Conservation (phyloP, 2,113 vertebrate genomes). For the Synchiropus splendidus region DNA sequence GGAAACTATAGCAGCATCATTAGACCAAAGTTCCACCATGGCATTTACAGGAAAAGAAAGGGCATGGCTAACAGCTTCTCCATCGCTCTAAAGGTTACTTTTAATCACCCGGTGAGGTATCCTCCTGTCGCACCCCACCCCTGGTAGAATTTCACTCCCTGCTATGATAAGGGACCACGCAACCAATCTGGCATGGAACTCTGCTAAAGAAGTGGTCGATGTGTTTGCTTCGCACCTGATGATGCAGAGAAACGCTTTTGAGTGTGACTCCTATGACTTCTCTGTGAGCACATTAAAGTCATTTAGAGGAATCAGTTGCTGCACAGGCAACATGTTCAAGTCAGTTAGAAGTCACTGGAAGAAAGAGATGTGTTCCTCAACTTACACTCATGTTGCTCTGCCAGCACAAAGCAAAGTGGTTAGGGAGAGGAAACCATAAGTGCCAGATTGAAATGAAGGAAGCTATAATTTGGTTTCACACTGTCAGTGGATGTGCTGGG, state of each 20-base stretch:
- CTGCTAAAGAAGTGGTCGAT: conserved; percentile 47
- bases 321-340: no score
- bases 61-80: conserved; percentile 70
- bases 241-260: no score
- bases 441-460: conserved; percentile 47
- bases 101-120: conserved; percentile 72
- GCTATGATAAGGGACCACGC: no score
- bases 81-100: conserved; percentile 71
- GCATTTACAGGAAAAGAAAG: conserved; percentile 70
- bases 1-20: conserved; percentile 71
- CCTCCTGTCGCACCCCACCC: conserved; percentile 27
- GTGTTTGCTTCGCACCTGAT: conserved; percentile 31
- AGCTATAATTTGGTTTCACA: conserved; percentile 58
- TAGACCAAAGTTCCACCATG: conserved; percentile 66
- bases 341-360: no score
- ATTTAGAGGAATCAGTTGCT: no score
- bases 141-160: conserved; percentile 30
- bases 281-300: no score
- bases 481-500: conserved; percentile 49
- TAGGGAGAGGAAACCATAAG: conserved; percentile 29
- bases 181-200: conserved; percentile 25
- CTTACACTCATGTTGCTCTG: no score
- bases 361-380: no score
- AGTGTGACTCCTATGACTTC: no score
- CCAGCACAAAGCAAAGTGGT: conserved; percentile 43